Evolutionary conservation across 2,797 vertebrate genomes (phyloP), one percentile per base, ranked within the genome.

Genomic region (Discoglossus pictus): DNA sequence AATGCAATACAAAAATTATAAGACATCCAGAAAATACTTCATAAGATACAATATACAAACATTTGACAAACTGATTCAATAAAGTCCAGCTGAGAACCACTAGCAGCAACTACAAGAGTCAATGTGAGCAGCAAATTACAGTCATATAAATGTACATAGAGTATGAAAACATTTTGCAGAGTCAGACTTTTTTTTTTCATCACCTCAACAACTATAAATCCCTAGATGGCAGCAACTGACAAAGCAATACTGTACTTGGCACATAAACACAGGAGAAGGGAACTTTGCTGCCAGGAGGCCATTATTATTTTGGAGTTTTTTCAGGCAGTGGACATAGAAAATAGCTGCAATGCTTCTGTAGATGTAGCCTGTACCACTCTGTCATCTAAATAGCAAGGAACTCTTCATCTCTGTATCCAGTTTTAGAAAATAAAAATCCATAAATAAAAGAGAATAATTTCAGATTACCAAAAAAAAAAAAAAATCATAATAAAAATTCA

Each of bases 141-240:
- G 27, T 36, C 31, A n/a, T 48, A 38, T 21, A 47, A 47, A 21
- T 9, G 6, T 17, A 10, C 11, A 21, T 35, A 38, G n/a, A 42
- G 9, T 23, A 7, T 56, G 13, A 58, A 59, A 50, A 9, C 25
- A 51, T 71, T 71, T 65, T 71, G 61, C 53, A 51, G 31, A 65
- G 68, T 71, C 61, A 71, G 52, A 48, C 27, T 51, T 71, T 59
- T 59, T 44, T 31, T 31, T 35, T 21, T 51, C 64, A 59, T 71
- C 53, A 56, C 52, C 48, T 53, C 20, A 54, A 54, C 18, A 21
- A 20, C 66, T 47, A 61, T 58, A 51, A 71, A 71, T 71, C 68
- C 38, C 53, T 65, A 59, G 68, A 46, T 64, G 68, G 61, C 68
- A 59, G 53, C 61, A 64, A 43, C 43, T 52, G 68, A 65, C 61